Evolutionary conservation across 2,113 vertebrate genomes (phyloP).

Genomic region (Paradoxurus hermaphroditus): DNA sequence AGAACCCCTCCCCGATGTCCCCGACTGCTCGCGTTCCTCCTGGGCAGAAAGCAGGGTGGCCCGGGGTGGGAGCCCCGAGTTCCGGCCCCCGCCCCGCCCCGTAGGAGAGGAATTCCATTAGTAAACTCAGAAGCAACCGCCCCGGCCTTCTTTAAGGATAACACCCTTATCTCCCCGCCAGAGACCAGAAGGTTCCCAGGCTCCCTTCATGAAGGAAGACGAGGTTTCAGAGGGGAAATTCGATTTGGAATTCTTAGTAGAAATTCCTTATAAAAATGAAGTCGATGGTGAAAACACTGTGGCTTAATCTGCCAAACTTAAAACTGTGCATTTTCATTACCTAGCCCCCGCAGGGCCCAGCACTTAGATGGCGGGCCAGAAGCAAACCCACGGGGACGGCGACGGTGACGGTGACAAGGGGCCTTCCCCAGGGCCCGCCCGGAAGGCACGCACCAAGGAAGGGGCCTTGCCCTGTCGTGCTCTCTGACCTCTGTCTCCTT

Average conservation of each 20-base stretch:
- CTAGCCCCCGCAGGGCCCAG: no score
- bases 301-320: background rate
- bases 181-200: background rate
- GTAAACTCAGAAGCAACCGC: slow-evolving; percentile 14
- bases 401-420: background rate
- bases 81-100: background rate
- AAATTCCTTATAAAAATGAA: background rate
- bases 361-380: no score
- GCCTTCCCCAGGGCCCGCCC: background rate
- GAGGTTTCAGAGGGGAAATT: background rate
- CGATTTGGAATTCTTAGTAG: background rate
- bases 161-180: slow-evolving; percentile 20
- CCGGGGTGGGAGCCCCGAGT: background rate
- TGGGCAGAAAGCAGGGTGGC: background rate
- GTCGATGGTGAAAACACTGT: accelerated
- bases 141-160: background rate
- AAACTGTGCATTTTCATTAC: background rate
- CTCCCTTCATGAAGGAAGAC: background rate
- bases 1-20: accelerated
- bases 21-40: background rate
- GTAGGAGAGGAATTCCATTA: slow-evolving; percentile 9
- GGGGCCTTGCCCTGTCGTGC: background rate
- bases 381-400: background rate
- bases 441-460: background rate
- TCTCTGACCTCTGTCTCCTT: no score